Percentiles rank a stretch among this genome's conserved stretches.
Conservation (phyloP, 64 coral and sea anemone genomes). For the Stichodactyla helianthus region DNA sequence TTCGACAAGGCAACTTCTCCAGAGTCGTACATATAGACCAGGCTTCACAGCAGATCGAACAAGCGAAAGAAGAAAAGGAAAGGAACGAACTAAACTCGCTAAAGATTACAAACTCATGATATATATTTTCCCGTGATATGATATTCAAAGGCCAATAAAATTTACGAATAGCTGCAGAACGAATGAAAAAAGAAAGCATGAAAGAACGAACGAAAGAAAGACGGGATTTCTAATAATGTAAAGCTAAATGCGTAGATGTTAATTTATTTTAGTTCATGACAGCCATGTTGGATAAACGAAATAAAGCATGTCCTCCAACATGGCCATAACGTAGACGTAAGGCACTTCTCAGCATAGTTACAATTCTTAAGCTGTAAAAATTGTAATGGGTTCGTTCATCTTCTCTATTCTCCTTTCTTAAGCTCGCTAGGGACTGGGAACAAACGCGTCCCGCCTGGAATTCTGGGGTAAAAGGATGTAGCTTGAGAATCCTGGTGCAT, state of each 20-base stretch:
- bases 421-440: too few relatives aligned
- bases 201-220: neutral
- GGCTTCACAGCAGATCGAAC: neutral
- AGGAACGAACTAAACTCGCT: neutral
- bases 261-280: neutral
- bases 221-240: neutral
- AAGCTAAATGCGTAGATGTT: too few relatives aligned
- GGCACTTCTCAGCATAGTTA: too few relatives aligned
- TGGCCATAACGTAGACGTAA: neutral
- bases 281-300: neutral
- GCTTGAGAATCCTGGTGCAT: too few relatives aligned
- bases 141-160: neutral
- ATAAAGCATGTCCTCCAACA: neutral
- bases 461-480: too few relatives aligned
- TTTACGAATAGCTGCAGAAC: neutral
- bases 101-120: neutral
- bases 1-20: neutral
- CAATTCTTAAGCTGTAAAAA: too few relatives aligned
- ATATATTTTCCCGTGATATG: neutral
- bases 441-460: too few relatives aligned
- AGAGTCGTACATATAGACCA: neutral
- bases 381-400: too few relatives aligned
- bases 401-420: too few relatives aligned
- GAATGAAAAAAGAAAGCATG: too few relatives aligned
- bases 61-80: neutral